Percentiles rank a stretch among this genome's conserved stretches.
Conservation (phyloP, 2,888 invertebrate species). For the Trichogramma evanescens region DNA sequence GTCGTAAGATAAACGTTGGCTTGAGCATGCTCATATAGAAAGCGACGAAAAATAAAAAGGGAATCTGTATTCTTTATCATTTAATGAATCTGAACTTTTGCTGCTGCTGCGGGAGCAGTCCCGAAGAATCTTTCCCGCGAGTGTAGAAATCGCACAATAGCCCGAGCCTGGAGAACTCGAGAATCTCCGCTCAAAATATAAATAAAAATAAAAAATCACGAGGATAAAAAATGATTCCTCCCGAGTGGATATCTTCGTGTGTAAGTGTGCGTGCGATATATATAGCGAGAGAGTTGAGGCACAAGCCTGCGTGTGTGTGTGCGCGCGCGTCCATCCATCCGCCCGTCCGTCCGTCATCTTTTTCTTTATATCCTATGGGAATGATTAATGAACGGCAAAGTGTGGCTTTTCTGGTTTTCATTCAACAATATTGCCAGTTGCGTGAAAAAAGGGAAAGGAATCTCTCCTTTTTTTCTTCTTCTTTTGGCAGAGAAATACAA, state of each 20-base stretch:
- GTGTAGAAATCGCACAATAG: not conserved
- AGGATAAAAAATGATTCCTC: constrained; percentile 35
- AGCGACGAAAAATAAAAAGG: not conserved
- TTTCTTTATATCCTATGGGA: too few species aligned
- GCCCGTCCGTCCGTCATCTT: constrained; percentile 35
- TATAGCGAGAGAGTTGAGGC: constrained; percentile 13
- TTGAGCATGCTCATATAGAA: not conserved
- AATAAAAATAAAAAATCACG: constrained; percentile 11
- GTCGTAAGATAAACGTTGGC: not conserved
- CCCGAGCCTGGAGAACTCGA: constrained; percentile 5
- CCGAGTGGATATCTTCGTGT: not conserved
- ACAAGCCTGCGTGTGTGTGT: constrained; percentile 4
- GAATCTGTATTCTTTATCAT: constrained; percentile 30
- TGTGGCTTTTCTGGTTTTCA: too few species aligned
- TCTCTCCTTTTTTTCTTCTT: too few species aligned
- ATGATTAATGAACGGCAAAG: constrained; percentile 2
- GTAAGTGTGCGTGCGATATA: not conserved
- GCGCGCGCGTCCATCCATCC: constrained; percentile 27
- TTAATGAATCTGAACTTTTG: constrained; percentile 37
- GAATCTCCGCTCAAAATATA: constrained; percentile 14
- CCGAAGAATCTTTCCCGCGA: constrained; percentile 13
- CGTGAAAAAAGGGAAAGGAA: too few species aligned
- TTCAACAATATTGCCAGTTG: too few species aligned
- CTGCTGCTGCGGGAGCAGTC: constrained; percentile 23
- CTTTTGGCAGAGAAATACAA: too few species aligned